Conservation (phyloP, 2,888 invertebrate genomes). For the Ectemnius continuus region DNA sequence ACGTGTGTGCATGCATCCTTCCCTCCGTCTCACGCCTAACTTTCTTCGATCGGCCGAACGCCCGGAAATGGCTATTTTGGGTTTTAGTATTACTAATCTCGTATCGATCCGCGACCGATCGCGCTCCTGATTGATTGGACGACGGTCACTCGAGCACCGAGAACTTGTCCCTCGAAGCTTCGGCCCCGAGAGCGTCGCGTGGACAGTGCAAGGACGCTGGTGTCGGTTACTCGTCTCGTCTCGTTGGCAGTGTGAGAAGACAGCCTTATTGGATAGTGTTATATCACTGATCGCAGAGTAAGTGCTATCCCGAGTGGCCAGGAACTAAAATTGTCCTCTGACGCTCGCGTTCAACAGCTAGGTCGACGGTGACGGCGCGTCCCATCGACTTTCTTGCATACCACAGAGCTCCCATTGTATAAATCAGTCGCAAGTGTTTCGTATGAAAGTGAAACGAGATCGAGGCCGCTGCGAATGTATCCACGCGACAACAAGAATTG, state of each 20-base stretch:
- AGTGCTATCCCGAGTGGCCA: background rate
- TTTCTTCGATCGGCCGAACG: conserved; percentile 28
- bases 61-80: conserved; percentile 67
- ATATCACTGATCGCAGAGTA: conserved; percentile 23
- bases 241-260: conserved; percentile 47
- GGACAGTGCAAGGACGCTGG: conserved; percentile 9
- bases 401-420: conserved; percentile 28
- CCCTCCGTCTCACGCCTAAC: background rate
- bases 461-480: conserved; percentile 5
- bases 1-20: background rate
- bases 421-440: conserved; percentile 39
- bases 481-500: conserved; percentile 21
- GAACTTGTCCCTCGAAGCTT: background rate
- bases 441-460: conserved; percentile 36
- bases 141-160: background rate
- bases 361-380: background rate
- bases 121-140: conserved; percentile 7
- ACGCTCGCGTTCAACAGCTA: background rate
- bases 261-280: conserved; percentile 28
- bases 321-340: too few species aligned
- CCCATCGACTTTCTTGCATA: conserved; percentile 16
- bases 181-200: conserved; percentile 11
- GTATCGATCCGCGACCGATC: conserved; percentile 33
- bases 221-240: conserved; percentile 24
- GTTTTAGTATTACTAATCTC: conserved; percentile 71